A percentile compares a stretch with the other conserved stretches of the same genome.
phyloP scores from a whole-genome alignment of 2,888 invertebrate species.

The Oxystoma pomonae region DNA sequence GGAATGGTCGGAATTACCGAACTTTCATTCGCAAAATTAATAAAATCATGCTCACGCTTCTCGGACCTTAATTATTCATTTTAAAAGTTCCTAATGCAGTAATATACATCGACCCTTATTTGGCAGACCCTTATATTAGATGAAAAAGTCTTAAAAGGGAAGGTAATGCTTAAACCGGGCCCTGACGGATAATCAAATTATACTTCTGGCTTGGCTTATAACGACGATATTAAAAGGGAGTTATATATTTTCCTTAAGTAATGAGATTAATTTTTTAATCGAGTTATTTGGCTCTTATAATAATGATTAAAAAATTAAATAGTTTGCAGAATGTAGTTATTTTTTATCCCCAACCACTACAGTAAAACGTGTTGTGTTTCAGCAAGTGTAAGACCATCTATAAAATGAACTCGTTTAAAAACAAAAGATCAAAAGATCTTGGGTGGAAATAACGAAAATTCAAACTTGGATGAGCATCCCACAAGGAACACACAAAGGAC shows the following conservation, averaged over 20 bases:
- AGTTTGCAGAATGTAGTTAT: no score
- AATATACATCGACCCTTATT: neutral
- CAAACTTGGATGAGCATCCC: no score
- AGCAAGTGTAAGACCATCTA: no score
- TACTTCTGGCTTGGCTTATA: neutral
- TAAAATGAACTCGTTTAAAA: no score
- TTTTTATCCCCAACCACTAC: no score
- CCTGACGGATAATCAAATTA: neutral
- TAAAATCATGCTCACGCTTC: neutral
- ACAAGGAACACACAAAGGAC: no score
- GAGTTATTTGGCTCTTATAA: no score
- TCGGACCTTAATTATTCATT: neutral
- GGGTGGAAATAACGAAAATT: no score
- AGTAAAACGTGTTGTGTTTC: no score
- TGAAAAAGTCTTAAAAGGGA: neutral
- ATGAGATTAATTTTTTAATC: neutral
- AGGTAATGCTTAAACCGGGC: neutral
- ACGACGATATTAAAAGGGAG: neutral
- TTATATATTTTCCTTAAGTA: neutral
- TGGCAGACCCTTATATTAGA: neutral
- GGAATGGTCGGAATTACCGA: neutral
- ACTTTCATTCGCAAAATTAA: neutral
- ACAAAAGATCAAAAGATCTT: no score
- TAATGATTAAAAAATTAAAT: no score
- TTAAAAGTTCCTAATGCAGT: neutral